Evolutionary conservation across 30 jellyfish, hydroid and myxozoan genomes (phyloP).

Genomic region (Aurelia aurita): DNA sequence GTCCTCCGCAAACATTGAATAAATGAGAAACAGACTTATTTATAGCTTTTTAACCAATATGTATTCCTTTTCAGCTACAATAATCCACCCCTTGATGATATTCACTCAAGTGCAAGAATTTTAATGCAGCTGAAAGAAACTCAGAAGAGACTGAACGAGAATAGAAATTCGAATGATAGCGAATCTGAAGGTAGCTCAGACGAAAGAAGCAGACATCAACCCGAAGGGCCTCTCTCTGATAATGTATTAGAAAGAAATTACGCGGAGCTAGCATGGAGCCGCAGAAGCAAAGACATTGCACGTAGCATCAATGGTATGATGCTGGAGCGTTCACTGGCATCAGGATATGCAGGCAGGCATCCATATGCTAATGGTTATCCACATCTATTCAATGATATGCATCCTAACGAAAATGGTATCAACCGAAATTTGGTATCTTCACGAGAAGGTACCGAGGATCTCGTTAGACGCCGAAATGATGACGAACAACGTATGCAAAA

Average conservation of each 20-base stretch:
- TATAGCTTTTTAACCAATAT: too few species aligned
- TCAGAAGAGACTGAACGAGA: slow-evolving; percentile 40
- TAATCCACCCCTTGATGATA: slow-evolving; percentile 50
- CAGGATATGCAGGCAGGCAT: not conserved
- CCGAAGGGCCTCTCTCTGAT: not conserved
- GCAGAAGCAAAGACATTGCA: not conserved
- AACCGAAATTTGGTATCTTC: not conserved
- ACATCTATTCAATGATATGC: not conserved
- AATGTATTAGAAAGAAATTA: not conserved
- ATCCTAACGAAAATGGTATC: not conserved
- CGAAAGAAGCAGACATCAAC: slow-evolving; percentile 32
- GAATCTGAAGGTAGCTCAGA: slow-evolving; percentile 67
- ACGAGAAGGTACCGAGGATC: not conserved
- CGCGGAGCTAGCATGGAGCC: not conserved
- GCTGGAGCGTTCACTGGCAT: not conserved
- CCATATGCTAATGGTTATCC: not conserved
- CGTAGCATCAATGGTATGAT: not conserved
- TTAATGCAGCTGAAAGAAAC: slow-evolving; percentile 67
- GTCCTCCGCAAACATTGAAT: too few species aligned
- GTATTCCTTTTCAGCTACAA: slow-evolving; percentile 12
- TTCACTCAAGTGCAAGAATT: slow-evolving; percentile 64
- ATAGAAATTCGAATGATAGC: not conserved
- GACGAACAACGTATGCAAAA: not conserved
- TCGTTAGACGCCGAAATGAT: not conserved
- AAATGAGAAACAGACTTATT: too few species aligned